Base-by-base conservation (phyloP, 2,888 invertebrate genomes). In the Mystacides longicornis region DNA sequence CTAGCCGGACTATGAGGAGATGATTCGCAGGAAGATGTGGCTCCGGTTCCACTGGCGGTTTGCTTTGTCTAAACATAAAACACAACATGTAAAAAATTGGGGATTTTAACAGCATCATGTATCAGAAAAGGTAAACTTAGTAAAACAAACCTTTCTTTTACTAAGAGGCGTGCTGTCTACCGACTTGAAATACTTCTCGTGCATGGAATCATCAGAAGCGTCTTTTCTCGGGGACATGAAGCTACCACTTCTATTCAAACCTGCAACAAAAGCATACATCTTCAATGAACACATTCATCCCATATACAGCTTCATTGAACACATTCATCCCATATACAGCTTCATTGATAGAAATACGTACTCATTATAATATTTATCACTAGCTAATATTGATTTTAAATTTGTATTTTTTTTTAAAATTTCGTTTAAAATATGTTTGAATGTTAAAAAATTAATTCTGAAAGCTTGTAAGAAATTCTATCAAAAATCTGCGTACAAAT, bases 201-300 rank as follows among this genome's bases (percentile, higher is more conserved):
- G 88, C 87, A 87, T 87, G 0, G 87, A 86, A 70, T 88, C 87
- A 65, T 87, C 87, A 43, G 87, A 87, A 1, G 81, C 81, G 54
- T 84, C 81, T 64, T 77, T 79, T 16, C 77, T 68, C 16, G 77
- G 76, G 54, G 80, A 79, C 66, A 80, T 79, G 62, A 81, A 81
- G 63, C 80, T 80, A 61, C 79, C 79, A 55, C 68, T 68, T 20
- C 68, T 74, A 56, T 78, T 78, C 45, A 79, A 64, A 42, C 75
- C 78, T 75, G 65, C 2, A 52, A 4, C 2, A 9, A 48, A 5
- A 45, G 3, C 14, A 7, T 3, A n/a, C n/a, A n/a, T n/a, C n/a
- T n/a, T n/a, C n/a, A n/a, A n/a, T n/a, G n/a, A n/a, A n/a, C n/a
- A n/a, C n/a, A n/a, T n/a, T n/a, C n/a, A n/a, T n/a, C n/a, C n/a